phyloP scores from a whole-genome alignment of 2,888 invertebrate species.

The Nemotelus pantherinus region DNA sequence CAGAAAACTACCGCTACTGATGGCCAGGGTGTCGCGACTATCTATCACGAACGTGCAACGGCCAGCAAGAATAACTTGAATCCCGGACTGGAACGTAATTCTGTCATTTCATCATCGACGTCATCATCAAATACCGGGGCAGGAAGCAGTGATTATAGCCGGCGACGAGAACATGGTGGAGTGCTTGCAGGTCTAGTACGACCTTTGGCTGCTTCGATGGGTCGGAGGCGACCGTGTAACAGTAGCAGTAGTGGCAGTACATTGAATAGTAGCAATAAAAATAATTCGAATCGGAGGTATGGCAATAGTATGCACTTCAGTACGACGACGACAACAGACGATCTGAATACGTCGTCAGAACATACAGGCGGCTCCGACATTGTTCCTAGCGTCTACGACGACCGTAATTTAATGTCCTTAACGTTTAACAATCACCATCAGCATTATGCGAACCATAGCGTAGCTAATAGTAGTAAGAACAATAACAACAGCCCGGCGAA shows the following conservation, averaged over 20 bases:
- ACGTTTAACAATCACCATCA: conserved; percentile 46
- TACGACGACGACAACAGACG: conserved; percentile 46
- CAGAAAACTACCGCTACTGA: conserved; percentile 56
- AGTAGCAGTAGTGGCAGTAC: conserved; percentile 49
- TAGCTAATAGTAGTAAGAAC: conserved; percentile 48
- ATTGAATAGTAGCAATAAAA: conserved; percentile 42
- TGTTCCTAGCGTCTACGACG: conserved; percentile 49
- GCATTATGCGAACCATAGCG: conserved; percentile 54
- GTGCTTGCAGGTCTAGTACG: conserved; percentile 22
- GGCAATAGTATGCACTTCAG: conserved; percentile 40
- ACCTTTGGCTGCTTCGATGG: background rate
- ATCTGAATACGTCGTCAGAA: conserved; percentile 52
- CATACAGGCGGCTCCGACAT: conserved; percentile 48
- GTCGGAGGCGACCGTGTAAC: conserved; percentile 29
- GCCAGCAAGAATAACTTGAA: conserved; percentile 43
- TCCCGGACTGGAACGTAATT: conserved; percentile 60
- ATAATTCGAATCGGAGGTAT: conserved; percentile 50
- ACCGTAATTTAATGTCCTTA: conserved; percentile 50
- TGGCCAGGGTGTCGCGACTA: conserved; percentile 52
- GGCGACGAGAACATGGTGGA: conserved; percentile 37
- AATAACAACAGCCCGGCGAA: conserved; percentile 51
- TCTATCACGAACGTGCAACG: conserved; percentile 56
- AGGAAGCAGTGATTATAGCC: conserved; percentile 53
- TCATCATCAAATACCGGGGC: conserved; percentile 56
- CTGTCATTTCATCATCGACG: conserved; percentile 62